These are phyloP conservation scores for Eulemur rufifrons DNA, from an alignment of 2,113 vertebrate species.

Conservation along the genomic window DNA sequence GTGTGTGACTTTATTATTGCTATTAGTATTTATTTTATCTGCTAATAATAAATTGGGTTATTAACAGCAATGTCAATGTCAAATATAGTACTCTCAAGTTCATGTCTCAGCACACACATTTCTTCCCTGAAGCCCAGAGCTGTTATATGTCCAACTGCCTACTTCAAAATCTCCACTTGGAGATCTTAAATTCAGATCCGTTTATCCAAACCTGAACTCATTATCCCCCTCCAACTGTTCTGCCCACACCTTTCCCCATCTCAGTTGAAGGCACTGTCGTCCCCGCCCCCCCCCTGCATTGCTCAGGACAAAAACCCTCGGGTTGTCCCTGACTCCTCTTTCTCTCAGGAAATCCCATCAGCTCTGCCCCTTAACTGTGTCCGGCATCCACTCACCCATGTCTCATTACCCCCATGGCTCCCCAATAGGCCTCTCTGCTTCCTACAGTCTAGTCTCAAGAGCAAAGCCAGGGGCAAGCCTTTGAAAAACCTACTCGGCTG, in stretches of 20 bases:
- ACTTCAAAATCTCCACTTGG: neutral
- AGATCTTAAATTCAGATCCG: neutral
- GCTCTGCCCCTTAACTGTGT: neutral
- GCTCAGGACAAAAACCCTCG: neutral
- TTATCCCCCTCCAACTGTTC: neutral
- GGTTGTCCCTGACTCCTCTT: neutral
- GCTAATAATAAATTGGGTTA: neutral
- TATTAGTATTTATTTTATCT: slow-evolving; percentile 17
- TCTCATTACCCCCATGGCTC: neutral
- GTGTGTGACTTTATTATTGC: neutral
- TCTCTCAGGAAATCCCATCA: neutral
- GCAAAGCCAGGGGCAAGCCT: neutral
- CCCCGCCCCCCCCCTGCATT: neutral
- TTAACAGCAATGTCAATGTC: neutral
- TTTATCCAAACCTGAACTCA: neutral
- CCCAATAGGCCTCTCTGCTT: neutral
- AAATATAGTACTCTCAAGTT: neutral
- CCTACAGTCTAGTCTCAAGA: neutral
- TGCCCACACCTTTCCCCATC: neutral
- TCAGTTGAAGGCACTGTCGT: neutral
- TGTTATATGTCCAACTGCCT: neutral
- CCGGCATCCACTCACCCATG: neutral
- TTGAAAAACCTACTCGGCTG: neutral
- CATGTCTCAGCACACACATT: neutral
- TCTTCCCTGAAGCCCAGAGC: neutral